Evolutionary conservation across 1,140 invertebrate species (phyloP).

Genomic region (Lepeophtheirus salmonis): DNA sequence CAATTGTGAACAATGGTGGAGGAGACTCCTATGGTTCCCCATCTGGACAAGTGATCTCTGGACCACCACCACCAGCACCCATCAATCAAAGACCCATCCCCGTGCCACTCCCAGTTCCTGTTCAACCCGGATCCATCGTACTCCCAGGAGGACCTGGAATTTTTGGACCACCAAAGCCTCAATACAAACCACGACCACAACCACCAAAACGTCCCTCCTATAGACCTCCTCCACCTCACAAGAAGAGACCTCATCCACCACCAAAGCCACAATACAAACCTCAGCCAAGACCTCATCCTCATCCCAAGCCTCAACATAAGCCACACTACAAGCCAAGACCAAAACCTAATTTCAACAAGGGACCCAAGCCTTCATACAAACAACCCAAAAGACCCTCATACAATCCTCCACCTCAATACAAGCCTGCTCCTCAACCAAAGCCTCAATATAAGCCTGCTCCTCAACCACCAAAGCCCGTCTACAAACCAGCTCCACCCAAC

Average conservation of each 20-base stretch:
- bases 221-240: constrained; percentile 10
- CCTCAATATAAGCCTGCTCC: constrained; percentile 18
- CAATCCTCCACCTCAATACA: no score
- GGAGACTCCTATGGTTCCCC: constrained; percentile 14
- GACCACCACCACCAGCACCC: background rate
- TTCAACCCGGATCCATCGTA: constrained; percentile 19
- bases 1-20: background rate
- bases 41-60: background rate
- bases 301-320: constrained; percentile 9
- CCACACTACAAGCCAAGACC: background rate
- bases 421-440: constrained; percentile 16
- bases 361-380: constrained; percentile 19
- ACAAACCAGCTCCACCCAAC: constrained; percentile 12
- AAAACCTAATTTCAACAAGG: background rate
- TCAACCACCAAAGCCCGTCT: constrained; percentile 15
- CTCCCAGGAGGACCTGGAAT: constrained; percentile 14
- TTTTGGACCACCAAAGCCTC: constrained; percentile 17
- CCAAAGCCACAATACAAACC: constrained; percentile 20
- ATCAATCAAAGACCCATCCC: constrained; percentile 16
- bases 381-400: background rate
- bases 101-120: constrained; percentile 19
- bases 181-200: constrained; percentile 16
- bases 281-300: background rate
- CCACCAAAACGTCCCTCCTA: constrained; percentile 12
- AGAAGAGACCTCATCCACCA: background rate